Percentiles rank a stretch among this genome's conserved stretches.
Conservation (phyloP, 2,888 invertebrate genomes). For the Cancer borealis region DNA sequence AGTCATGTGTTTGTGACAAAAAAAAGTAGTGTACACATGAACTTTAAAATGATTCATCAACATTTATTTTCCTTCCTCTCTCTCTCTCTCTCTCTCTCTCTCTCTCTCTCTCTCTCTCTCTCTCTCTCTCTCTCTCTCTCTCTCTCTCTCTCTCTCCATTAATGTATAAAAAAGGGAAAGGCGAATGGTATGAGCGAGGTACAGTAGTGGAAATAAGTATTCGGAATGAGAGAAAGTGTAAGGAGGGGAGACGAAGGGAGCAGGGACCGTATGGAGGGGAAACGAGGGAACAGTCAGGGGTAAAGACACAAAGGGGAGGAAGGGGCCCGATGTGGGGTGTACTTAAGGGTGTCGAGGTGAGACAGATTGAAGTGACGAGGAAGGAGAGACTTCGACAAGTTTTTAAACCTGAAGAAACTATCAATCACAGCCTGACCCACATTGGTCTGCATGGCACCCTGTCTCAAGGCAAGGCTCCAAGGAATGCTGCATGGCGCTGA, state of each 20-base stretch:
- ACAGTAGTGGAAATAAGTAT: too few relatives aligned
- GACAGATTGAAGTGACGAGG: not conserved
- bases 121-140: too few relatives aligned
- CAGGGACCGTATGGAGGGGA: too few relatives aligned
- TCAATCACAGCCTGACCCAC: not conserved
- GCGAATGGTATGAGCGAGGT: too few relatives aligned
- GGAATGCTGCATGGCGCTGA: not conserved
- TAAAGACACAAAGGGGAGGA: not conserved
- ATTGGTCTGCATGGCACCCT: not conserved
- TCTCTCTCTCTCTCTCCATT: too few relatives aligned
- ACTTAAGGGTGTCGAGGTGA: not conserved
- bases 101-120: too few relatives aligned
- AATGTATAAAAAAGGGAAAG: too few relatives aligned
- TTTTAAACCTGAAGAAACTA: not conserved
- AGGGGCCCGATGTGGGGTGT: not conserved
- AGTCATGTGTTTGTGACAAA: not conserved
- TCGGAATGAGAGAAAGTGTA: too few relatives aligned
- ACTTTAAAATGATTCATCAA: not conserved
- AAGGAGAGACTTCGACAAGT: not conserved
- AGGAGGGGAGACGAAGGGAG: too few relatives aligned
- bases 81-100: too few relatives aligned
- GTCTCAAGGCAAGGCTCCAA: not conserved
- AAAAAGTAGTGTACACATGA: not conserved
- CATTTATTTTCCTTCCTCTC: not conserved
- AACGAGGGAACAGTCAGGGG: not conserved